These are phyloP conservation scores for Notechis scutatus DNA, from an alignment of 2,113 vertebrate genomes.

Conservation along the genomic window DNA sequence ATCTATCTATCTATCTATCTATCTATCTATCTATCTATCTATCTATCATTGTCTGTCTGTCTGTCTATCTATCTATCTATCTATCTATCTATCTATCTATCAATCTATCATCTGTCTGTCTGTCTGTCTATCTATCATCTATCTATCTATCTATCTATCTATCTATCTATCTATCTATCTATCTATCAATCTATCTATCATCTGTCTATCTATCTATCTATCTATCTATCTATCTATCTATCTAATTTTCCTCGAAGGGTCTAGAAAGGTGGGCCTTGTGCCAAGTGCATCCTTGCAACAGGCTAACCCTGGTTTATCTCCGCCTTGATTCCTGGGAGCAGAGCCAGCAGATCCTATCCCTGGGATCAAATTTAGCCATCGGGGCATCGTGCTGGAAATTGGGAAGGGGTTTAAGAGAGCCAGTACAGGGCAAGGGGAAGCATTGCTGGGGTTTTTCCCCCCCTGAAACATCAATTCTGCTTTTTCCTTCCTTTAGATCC, in stretches of 20 bases:
- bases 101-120: no score
- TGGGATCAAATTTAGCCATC: background rate
- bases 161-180: no score
- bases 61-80: no score
- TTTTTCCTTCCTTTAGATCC: background rate
- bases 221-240: no score
- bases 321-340: background rate
- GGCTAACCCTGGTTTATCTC: background rate
- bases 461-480: background rate
- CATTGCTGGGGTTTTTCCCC: background rate
- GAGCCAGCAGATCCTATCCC: background rate
- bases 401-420: background rate
- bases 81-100: no score
- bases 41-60: no score
- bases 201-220: no score
- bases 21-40: no score
- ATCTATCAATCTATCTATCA: fast-evolving
- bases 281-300: background rate
- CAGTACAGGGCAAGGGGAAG: background rate
- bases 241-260: background rate
- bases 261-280: background rate
- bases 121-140: no score
- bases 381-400: background rate
- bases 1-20: no score
- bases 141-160: no score